Evolutionary conservation across 1,140 invertebrate species (phyloP), one percentile per base, ranked within the genome.

Genomic region (Drosophila repleta): DNA sequence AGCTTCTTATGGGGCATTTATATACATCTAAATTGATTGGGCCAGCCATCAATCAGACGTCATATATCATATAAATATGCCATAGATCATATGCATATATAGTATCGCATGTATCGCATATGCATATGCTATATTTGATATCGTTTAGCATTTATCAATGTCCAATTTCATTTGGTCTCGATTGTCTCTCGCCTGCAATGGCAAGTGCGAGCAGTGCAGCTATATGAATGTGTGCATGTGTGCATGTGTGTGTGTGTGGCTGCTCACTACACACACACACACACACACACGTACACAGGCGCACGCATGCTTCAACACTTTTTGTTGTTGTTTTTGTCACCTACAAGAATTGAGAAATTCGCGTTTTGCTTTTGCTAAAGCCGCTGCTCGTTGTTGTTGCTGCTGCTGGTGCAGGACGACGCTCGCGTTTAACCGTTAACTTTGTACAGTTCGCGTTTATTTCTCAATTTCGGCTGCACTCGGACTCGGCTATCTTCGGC

Each of bases 391-490:
- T 11, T 52, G 17, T 18, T 41, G 53, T 0, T 26, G 53, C 3
- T 24, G 39, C 20, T 26, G 21, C 21, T 29, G 21, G 20, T 29
- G 55, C 55, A 57, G 55, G 55, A 57, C 39, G 39, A 57, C 15
- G 29, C 32, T 53, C 11, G 51, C 15, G 51, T 39, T 53, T 53
- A 32, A 52, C 32, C 29, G 24, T 52, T 52, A 52, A 32, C 49
- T 32, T 11, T 56, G 32, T 35, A 18, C 32, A 51, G 2, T 17
- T 24, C 21, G 58, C 39, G 60, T 43, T 69, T 43, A 21, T 32
- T 51, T 46, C 18, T 46, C 45, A 24, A 46, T 46, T 46, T 61
- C 43, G 43, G 68, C 35, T 70, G 49, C 49, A 52, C 49, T 52
- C 49, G 49, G 15, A 4, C 1, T 71, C 46, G 76, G 63, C 29